A percentile compares a stretch with the other conserved stretches of the same genome.
These are phyloP conservation scores for Opisthocomus hoazin DNA, from an alignment of 2,113 vertebrate genomes.

Conservation along the genomic window DNA sequence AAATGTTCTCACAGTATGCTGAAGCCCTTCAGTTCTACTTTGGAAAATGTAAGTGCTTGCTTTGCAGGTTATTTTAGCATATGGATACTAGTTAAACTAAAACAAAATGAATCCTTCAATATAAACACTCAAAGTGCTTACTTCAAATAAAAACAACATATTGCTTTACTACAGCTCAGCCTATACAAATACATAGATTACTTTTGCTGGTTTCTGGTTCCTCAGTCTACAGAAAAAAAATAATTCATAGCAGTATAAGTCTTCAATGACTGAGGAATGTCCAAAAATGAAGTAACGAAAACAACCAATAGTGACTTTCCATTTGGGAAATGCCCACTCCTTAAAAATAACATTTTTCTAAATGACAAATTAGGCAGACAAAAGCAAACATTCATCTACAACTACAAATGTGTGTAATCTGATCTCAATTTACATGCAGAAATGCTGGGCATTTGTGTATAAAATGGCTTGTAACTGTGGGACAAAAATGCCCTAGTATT, in stretches of 20 bases:
- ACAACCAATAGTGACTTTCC: not conserved
- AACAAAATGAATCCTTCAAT: not conserved
- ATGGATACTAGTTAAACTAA: not conserved
- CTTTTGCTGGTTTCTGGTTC: not conserved
- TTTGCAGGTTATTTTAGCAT: not conserved
- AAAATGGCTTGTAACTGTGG: not conserved
- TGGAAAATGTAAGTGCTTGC: not conserved
- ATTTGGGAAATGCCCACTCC: not conserved
- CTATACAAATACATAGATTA: not conserved
- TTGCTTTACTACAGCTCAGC: conserved; percentile 17
- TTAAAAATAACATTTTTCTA: not conserved
- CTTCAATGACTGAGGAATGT: not conserved
- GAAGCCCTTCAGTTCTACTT: not conserved
- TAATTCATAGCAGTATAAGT: not conserved
- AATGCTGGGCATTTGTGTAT: not conserved
- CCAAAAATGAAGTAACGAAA: not conserved
- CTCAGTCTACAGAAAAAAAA: not conserved
- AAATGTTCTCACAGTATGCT: not conserved
- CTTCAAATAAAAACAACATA: conserved; percentile 41
- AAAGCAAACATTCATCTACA: not conserved
- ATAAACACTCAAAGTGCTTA: not conserved
- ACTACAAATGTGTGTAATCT: not conserved
- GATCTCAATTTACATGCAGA: not conserved
- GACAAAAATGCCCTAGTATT: not conserved
- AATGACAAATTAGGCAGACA: not conserved